A percentile compares a stretch with the other conserved stretches of the same genome.
These are phyloP conservation scores for Carettochelys insculpta DNA, from an alignment of 2,113 vertebrate genomes.

Conservation along the genomic window DNA sequence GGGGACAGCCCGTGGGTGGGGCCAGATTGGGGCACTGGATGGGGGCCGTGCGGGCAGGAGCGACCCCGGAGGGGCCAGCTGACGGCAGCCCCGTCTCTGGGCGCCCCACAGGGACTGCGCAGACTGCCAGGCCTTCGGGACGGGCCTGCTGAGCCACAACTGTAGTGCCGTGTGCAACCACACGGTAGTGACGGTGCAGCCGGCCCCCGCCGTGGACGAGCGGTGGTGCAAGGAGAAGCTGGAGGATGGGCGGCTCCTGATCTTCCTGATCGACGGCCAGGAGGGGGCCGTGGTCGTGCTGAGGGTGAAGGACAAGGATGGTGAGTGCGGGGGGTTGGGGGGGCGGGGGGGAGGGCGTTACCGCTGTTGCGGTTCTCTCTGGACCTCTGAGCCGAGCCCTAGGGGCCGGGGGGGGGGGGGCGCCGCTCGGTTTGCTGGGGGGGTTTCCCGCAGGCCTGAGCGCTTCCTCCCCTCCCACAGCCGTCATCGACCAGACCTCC, in stretches of 20 bases:
- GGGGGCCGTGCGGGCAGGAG: too few species aligned
- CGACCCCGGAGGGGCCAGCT: background rate
- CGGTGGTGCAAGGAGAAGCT: slow-evolving; percentile 67
- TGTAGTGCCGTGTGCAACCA: slow-evolving; percentile 58
- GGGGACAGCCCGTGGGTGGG: background rate
- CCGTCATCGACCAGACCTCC: slow-evolving; percentile 39
- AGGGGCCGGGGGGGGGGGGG: background rate
- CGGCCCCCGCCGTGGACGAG: slow-evolving; percentile 8
- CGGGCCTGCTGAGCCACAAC: slow-evolving; percentile 48
- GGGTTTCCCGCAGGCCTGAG: background rate
- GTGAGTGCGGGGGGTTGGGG: background rate
- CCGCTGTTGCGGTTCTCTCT: background rate
- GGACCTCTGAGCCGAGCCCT: background rate
- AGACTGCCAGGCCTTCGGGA: slow-evolving; percentile 67
- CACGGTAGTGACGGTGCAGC: background rate
- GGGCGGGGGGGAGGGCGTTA: background rate
- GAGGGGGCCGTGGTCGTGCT: background rate
- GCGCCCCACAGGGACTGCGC: slow-evolving; percentile 63
- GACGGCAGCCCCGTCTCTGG: background rate
- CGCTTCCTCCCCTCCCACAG: background rate
- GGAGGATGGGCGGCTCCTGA: slow-evolving; percentile 54
- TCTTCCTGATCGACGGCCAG: slow-evolving; percentile 32
- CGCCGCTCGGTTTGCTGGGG: background rate
- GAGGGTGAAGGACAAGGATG: slow-evolving; percentile 29
- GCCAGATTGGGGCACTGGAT: background rate